Evolutionary conservation across 2,113 vertebrate genomes (phyloP).

Genomic region (rat (Rattus norvegicus)): DNA sequence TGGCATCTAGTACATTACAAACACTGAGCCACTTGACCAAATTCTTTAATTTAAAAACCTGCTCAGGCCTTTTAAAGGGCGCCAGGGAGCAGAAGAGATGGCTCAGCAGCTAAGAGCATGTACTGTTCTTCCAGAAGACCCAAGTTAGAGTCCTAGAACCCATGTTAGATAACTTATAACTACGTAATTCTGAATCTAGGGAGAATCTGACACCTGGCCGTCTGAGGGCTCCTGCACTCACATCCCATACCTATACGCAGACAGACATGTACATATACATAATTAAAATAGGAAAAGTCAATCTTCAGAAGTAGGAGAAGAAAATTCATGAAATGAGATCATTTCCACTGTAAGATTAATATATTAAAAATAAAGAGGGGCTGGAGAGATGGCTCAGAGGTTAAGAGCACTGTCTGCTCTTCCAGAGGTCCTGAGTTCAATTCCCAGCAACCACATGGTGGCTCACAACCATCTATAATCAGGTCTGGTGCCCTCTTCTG

Average conservation of each 20-base stretch:
- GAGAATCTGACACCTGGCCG: not conserved
- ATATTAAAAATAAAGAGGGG: not conserved
- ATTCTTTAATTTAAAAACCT: conserved; percentile 35
- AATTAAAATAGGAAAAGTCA: not conserved
- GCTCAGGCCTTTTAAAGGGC: conserved; percentile 53
- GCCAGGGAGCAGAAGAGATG: not conserved
- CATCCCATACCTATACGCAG: not conserved
- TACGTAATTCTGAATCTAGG: not conserved
- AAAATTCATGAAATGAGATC: not conserved
- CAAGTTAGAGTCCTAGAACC: not conserved
- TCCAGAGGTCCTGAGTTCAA: too few species aligned
- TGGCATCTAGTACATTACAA: not conserved
- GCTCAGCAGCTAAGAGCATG: not conserved
- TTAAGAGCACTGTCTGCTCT: too few species aligned
- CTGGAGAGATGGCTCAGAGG: too few species aligned
- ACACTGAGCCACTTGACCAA: conserved; percentile 21
- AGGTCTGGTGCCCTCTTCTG: too few species aligned
- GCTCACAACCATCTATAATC: too few species aligned
- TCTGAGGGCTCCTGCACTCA: not conserved
- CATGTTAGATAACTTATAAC: not conserved
- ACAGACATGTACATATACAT: not conserved
- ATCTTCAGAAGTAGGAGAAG: not conserved
- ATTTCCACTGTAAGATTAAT: not conserved
- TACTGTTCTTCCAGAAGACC: not conserved
- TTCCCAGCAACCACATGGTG: too few species aligned